Conservation (phyloP, 2,888 invertebrate genomes). For the Rambutsinella grinnellia region DNA sequence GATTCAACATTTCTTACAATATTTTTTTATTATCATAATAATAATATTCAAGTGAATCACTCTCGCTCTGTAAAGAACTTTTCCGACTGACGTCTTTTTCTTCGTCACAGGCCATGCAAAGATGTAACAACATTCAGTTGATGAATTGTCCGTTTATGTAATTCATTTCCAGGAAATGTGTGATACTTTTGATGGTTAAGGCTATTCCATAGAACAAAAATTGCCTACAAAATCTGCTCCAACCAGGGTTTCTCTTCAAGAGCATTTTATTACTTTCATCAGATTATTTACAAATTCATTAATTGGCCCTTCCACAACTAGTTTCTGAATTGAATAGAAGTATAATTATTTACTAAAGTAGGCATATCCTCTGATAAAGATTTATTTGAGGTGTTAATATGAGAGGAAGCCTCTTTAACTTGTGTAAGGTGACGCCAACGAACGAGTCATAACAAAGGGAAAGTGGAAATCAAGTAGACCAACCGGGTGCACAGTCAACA, state of each 20-base stretch:
- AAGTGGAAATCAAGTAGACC: neutral
- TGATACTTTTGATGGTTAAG: too few relatives aligned
- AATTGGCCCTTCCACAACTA: too few relatives aligned
- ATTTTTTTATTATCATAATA: slow-evolving; percentile 10
- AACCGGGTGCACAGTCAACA: neutral
- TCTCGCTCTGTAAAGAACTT: neutral
- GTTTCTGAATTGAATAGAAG: too few relatives aligned
- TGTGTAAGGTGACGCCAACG: neutral
- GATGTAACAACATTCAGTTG: too few relatives aligned
- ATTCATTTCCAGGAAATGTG: neutral
- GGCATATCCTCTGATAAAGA: too few relatives aligned
- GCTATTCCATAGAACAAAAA: too few relatives aligned
- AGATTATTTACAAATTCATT: too few relatives aligned
- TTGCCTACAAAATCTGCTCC: too few relatives aligned
- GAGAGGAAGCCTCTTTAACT: neutral
- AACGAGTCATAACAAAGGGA: neutral
- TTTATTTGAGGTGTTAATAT: neutral
- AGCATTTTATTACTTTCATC: too few relatives aligned
- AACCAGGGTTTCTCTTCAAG: too few relatives aligned
- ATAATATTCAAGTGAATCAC: neutral
- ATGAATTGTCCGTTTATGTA: neutral
- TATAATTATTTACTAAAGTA: too few relatives aligned
- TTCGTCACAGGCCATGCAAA: too few relatives aligned
- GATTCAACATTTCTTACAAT: slow-evolving; percentile 9
- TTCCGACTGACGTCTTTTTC: neutral